phyloP scores from a whole-genome alignment of 37 sponge, comb jelly and placozoan genomes.

The Chondrilla cf. caribensis region DNA sequence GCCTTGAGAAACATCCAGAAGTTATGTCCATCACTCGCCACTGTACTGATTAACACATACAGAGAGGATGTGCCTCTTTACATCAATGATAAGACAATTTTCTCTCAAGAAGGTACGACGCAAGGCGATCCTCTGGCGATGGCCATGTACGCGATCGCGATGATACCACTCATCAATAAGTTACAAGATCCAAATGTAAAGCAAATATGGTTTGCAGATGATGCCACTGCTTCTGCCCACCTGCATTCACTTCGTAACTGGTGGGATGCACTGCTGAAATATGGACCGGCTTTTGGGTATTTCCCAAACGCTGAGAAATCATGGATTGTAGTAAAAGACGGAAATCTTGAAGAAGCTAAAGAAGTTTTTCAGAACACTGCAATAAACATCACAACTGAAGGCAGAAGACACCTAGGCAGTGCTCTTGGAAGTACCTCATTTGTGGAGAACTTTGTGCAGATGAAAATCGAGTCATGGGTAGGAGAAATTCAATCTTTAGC shows the following conservation, averaged over 20 bases:
- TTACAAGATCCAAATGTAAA: not conserved
- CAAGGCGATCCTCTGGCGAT: conserved; percentile 63
- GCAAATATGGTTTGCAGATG: conserved; percentile 60
- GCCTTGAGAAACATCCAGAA: conserved; percentile 45
- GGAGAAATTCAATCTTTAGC: conserved; percentile 6
- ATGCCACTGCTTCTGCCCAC: conserved; percentile 33
- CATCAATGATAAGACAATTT: conserved; percentile 40
- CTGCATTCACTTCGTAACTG: conserved; percentile 13
- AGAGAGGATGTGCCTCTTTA: conserved; percentile 27
- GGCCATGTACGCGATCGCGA: conserved; percentile 50
- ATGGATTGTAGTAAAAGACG: conserved; percentile 46
- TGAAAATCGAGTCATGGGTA: conserved; percentile 3
- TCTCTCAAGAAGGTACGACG: conserved; percentile 51
- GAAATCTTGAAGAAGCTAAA: conserved; percentile 7
- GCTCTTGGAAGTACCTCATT: conserved; percentile 5
- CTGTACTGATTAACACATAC: conserved; percentile 42
- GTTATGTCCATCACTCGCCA: conserved; percentile 38
- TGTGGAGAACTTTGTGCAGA: not conserved
- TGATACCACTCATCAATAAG: conserved; percentile 34
- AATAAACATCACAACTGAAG: conserved; percentile 31
- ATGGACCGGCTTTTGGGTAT: conserved; percentile 30
- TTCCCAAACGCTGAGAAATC: conserved; percentile 27
- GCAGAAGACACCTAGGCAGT: conserved; percentile 36
- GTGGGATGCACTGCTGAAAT: conserved; percentile 29
- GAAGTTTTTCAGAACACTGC: conserved; percentile 26